phyloP scores from a whole-genome alignment of 2,888 invertebrate species.

The Petrophora chlorosata region DNA sequence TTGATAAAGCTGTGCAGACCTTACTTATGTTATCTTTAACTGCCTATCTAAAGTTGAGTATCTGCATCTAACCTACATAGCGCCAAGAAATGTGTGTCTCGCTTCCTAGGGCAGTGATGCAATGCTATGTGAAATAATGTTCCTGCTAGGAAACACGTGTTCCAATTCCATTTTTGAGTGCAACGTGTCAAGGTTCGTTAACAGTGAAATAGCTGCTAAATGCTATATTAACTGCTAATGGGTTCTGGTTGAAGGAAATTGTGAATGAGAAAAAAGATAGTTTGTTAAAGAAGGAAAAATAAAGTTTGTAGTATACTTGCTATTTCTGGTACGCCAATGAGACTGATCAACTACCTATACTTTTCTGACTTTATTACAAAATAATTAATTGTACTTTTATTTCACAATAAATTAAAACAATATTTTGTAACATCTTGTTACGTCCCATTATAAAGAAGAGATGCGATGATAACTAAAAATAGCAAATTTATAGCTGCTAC shows the following conservation, averaged over 20 bases:
- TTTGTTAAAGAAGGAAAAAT: background rate
- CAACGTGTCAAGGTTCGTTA: slow-evolving; percentile 35
- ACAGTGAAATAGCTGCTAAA: slow-evolving; percentile 26
- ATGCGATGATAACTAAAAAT: no score
- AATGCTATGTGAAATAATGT: slow-evolving; percentile 30
- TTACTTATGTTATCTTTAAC: background rate
- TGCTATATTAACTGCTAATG: slow-evolving; percentile 23
- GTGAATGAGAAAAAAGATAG: background rate
- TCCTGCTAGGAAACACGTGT: slow-evolving; percentile 22
- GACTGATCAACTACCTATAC: no score
- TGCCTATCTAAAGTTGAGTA: background rate
- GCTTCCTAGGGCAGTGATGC: slow-evolving; percentile 45
- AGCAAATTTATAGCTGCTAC: no score
- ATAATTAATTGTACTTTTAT: no score
- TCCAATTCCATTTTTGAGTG: slow-evolving; percentile 28
- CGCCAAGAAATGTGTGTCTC: slow-evolving; percentile 50
- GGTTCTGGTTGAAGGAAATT: slow-evolving; percentile 1
- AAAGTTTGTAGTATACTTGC: no score
- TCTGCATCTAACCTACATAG: slow-evolving; percentile 7
- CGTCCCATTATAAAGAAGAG: no score
- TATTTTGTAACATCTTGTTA: no score
- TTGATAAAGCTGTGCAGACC: no score
- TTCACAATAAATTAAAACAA: no score
- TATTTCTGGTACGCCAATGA: no score
- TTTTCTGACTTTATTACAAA: no score